A percentile compares a stretch with the other conserved stretches of the same genome.
Evolutionary conservation across 2,888 invertebrate genomes (phyloP).

Genomic region (Bunonema sp.): DNA sequence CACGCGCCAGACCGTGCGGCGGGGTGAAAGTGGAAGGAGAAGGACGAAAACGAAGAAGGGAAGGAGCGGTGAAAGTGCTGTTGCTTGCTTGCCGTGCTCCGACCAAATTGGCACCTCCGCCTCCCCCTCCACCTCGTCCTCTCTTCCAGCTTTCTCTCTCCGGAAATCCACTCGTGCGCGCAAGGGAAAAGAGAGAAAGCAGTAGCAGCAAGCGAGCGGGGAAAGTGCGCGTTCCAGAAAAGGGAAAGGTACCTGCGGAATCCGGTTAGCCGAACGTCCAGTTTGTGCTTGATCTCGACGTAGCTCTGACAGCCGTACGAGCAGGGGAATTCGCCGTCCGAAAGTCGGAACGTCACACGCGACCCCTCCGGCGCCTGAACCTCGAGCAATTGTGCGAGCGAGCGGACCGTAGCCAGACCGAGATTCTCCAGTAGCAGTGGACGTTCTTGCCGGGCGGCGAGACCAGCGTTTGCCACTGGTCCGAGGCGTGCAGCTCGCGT

Average conservation of each 20-base stretch:
- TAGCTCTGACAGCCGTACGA: slow-evolving; percentile 43
- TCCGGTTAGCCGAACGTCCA: slow-evolving; percentile 39
- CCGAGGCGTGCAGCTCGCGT: slow-evolving; percentile 31
- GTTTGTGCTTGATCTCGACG: slow-evolving; percentile 42
- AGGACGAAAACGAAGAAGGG: neutral
- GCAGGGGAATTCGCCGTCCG: slow-evolving; percentile 43
- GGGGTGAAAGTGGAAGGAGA: neutral
- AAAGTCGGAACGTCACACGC: slow-evolving; percentile 36
- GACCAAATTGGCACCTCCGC: neutral
- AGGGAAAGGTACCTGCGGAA: slow-evolving; percentile 28
- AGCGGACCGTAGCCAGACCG: slow-evolving; percentile 14
- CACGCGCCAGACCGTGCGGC: too few species aligned
- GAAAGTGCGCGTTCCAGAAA: too few species aligned
- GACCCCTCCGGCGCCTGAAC: slow-evolving; percentile 33
- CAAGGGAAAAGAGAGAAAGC: too few species aligned
- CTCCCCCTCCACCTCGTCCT: neutral
- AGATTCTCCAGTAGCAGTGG: slow-evolving; percentile 41
- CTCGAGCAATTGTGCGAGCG: too few species aligned
- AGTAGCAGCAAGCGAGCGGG: too few species aligned
- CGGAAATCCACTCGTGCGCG: neutral
- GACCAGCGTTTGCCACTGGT: slow-evolving; percentile 38
- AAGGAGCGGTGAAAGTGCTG: neutral
- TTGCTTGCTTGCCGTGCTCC: neutral
- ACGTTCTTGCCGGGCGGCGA: slow-evolving; percentile 33
- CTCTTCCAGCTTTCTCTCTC: slow-evolving; percentile 1